phyloP scores from a whole-genome alignment of 2,888 invertebrate species.

The Leptura quadrifasciata region DNA sequence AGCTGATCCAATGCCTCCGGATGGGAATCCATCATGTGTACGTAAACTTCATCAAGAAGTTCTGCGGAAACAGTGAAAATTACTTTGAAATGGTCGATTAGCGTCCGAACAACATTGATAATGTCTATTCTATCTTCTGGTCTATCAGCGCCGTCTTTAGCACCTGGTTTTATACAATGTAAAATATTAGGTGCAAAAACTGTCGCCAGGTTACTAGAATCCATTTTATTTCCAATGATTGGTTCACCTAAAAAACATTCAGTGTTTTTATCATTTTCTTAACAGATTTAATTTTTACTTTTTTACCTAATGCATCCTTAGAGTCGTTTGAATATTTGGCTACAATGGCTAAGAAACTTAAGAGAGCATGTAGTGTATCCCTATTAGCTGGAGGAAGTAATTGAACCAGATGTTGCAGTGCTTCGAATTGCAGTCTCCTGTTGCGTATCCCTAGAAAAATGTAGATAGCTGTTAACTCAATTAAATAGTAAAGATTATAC shows the following conservation, averaged over 20 bases:
- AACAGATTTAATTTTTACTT: not conserved
- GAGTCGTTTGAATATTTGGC: constrained; percentile 83
- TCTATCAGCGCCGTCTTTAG: constrained; percentile 76
- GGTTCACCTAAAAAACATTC: constrained; percentile 73
- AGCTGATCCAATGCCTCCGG: constrained; percentile 87
- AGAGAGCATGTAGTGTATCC: constrained; percentile 89
- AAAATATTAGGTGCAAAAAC: constrained; percentile 96
- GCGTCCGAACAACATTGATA: constrained; percentile 89
- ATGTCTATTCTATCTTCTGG: constrained; percentile 90
- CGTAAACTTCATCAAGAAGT: constrained; percentile 89
- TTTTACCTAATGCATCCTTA: constrained; percentile 69
- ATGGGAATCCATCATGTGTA: constrained; percentile 89
- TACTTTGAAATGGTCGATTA: constrained; percentile 84
- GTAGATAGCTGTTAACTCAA: not conserved
- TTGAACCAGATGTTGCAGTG: constrained; percentile 88
- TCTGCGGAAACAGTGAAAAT: constrained; percentile 88
- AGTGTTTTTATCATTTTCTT: not conserved
- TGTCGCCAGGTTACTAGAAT: constrained; percentile 92
- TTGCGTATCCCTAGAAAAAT: constrained; percentile 84
- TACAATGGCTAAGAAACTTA: constrained; percentile 88
- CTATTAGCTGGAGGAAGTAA: constrained; percentile 91
- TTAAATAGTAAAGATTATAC: too few relatives aligned
- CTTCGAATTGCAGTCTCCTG: constrained; percentile 87
- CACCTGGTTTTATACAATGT: constrained; percentile 82
- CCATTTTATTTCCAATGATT: constrained; percentile 93